Evolutionary conservation across 2,113 vertebrate genomes (phyloP).

Genomic region (Chionomys nivalis): DNA sequence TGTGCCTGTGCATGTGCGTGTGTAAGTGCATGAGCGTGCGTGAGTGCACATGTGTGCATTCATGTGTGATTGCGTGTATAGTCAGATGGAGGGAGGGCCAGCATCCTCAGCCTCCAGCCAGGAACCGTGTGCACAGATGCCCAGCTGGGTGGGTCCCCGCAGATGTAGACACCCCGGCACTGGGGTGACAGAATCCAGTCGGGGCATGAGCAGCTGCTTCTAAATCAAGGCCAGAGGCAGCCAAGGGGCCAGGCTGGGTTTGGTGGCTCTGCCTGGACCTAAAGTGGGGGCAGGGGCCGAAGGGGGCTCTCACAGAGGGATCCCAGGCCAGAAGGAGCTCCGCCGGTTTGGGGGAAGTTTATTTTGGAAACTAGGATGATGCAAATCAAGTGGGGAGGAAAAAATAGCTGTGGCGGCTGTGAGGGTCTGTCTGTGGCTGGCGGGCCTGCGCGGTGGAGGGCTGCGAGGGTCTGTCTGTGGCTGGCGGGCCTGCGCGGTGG

Average conservation of each 20-base stretch:
- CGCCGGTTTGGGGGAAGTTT: conserved; percentile 77
- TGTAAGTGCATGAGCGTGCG: rapidly evolving
- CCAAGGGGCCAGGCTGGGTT: conserved; percentile 67
- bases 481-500: conserved; percentile 51
- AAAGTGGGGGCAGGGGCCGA: conserved; percentile 55
- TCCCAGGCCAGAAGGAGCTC: conserved; percentile 64
- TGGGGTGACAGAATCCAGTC: conserved; percentile 61
- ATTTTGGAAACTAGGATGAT: conserved; percentile 81
- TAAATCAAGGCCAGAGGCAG: conserved; percentile 77
- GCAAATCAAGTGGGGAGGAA: conserved; percentile 81
- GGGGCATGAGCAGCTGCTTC: conserved; percentile 73
- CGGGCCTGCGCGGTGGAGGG: conserved; percentile 32
- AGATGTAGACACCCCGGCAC: conserved; percentile 54
- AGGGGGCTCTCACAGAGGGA: conserved; percentile 62
- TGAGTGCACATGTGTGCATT: rapidly evolving
- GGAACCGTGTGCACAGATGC: not conserved
- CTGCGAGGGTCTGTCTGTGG: conserved; percentile 80
- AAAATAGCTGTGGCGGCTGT: conserved; percentile 79
- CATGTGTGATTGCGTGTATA: not conserved
- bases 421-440: conserved; percentile 81
- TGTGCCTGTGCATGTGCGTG: rapidly evolving
- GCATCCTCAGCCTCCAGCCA: not conserved
- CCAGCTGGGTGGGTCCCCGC: conserved; percentile 8
- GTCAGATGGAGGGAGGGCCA: not conserved
- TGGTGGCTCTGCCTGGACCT: conserved; percentile 47